Evolutionary conservation across 2,888 invertebrate genomes (phyloP).

Genomic region (Dendrolimus houi): DNA sequence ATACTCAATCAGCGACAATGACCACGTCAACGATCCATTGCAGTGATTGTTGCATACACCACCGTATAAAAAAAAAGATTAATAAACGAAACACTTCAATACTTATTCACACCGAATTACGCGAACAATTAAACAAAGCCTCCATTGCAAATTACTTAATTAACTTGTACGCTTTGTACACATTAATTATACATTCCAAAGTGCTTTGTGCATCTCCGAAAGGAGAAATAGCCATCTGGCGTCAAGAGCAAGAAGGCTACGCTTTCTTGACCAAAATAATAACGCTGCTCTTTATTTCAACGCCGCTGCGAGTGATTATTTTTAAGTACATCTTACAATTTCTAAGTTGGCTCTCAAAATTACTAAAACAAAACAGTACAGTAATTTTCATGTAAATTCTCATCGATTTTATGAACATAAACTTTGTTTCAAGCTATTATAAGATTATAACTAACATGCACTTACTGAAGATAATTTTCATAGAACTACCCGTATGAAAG

Average conservation of each 20-base stretch:
- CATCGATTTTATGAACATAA: too few relatives aligned
- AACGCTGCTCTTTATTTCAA: slow-evolving; percentile 15
- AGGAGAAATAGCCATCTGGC: slow-evolving; percentile 35
- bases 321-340: too few relatives aligned
- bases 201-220: slow-evolving; percentile 35
- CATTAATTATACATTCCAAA: slow-evolving; percentile 47
- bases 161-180: slow-evolving; percentile 25
- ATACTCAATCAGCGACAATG: too few relatives aligned
- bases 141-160: slow-evolving; percentile 35
- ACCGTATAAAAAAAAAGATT: background rate
- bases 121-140: slow-evolving; percentile 26
- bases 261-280: slow-evolving; percentile 29
- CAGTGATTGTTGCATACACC: background rate
- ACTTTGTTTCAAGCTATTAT: too few relatives aligned
- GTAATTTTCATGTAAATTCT: too few relatives aligned
- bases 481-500: too few relatives aligned
- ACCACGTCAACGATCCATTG: background rate
- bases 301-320: background rate
- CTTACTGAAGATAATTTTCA: too few relatives aligned
- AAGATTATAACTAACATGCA: too few relatives aligned
- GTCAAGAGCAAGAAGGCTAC: slow-evolving; percentile 21
- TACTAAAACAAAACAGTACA: too few relatives aligned
- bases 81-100: slow-evolving; percentile 9
- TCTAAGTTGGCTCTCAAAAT: too few relatives aligned
- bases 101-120: slow-evolving; percentile 27